These are phyloP conservation scores for Hecatera dysodea DNA, from an alignment of 2,888 invertebrate species.

Conservation along the genomic window DNA sequence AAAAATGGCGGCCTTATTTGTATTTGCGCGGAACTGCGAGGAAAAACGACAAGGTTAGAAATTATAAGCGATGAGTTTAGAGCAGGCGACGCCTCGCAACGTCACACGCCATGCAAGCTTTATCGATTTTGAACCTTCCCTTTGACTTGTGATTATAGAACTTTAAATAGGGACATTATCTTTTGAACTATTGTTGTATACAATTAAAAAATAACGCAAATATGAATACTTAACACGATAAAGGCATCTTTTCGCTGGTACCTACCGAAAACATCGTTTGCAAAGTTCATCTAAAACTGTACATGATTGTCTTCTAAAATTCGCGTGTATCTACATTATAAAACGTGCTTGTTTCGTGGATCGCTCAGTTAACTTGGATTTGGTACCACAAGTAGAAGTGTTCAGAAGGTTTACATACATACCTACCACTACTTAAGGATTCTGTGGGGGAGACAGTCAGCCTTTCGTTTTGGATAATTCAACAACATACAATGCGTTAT, in stretches of 20 bases:
- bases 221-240: too few relatives aligned
- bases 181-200: too few relatives aligned
- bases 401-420: conserved; percentile 20
- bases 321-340: conserved; percentile 18
- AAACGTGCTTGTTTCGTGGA: conserved; percentile 20
- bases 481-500: too few relatives aligned
- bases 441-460: too few relatives aligned
- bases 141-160: conserved; percentile 2
- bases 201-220: too few relatives aligned
- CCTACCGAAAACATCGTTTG: too few relatives aligned
- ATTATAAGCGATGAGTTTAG: conserved; percentile 28
- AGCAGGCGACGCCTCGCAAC: conserved; percentile 39
- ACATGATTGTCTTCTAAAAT: conserved; percentile 6
- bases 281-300: background rate
- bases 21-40: conserved; percentile 31
- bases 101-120: conserved; percentile 40
- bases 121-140: conserved; percentile 30
- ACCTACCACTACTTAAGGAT: too few relatives aligned
- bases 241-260: too few relatives aligned
- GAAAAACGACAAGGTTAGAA: conserved; percentile 32
- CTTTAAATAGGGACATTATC: too few relatives aligned
- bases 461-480: too few relatives aligned
- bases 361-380: conserved; percentile 12
- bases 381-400: background rate
- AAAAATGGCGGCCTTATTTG: conserved; percentile 19